Base-by-base conservation (phyloP, 2,888 invertebrate species). In the Drepana falcataria region DNA sequence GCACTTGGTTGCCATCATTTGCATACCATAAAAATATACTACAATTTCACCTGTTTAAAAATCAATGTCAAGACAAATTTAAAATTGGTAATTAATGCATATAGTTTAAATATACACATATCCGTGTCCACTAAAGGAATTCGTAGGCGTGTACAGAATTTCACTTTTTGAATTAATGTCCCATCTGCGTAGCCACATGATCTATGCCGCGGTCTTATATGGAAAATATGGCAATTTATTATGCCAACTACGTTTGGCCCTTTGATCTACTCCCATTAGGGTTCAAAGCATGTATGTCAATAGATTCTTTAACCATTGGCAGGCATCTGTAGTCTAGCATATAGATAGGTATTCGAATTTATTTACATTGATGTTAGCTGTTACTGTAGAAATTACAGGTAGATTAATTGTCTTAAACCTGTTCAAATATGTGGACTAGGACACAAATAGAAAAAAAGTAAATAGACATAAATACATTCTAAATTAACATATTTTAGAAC, bases 191-290 rank as follows among this genome's bases (percentile, higher is more conserved):
- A 41, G 47, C 44, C 53, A 34, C 47, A 51, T 55, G 35, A 7
- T 53, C 35, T 37, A 47, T 47, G 53, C 35, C 41, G 47, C 35
- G 47, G 49, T 53, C 51, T 41, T 49, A 47, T 49, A 55, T 40
- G 48, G 60, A 48, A 6, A 62, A 64, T 55, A 58, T 54, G 44
- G 54, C 59, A 48, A 57, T 54, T 49, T 47, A 58, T 58, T 58
- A 68, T 64, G 60, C 63, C 48, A 51, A 41, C 44, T 52, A 40
- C 56, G 59, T 58, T 37, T 47, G 63, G 54, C 61, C 69, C 61
- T 66, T 68, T 61, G 61, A 51, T 56, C 48, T 69, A 61, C 58
- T 53, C 71, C 60, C 57, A 48, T 55, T 70, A 2, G 57, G 41
- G 70, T 64, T 71, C 68, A 60, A 47, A 62, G 62, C 33, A 37